Conservation (phyloP, 2,888 invertebrate species). For the Fragum fragum region DNA sequence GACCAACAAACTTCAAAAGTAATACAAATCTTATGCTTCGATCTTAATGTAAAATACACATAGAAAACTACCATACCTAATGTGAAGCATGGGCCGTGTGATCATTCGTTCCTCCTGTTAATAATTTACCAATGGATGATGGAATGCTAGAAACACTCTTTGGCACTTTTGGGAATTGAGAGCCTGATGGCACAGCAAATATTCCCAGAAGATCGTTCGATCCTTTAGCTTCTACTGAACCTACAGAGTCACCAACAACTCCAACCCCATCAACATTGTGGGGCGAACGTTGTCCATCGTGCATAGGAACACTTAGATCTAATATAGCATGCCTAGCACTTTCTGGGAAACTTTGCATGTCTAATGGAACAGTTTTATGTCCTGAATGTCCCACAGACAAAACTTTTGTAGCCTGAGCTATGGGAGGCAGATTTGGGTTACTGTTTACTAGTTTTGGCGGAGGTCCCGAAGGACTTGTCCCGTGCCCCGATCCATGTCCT, state of each 20-base stretch:
- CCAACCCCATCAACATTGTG: conserved; percentile 42
- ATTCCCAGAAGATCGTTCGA: conserved; percentile 44
- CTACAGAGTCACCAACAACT: conserved; percentile 49
- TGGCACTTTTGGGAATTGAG: conserved; percentile 46
- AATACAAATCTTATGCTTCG: too few relatives aligned
- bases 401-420: conserved; percentile 14
- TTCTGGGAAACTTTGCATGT: neutral
- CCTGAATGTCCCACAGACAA: conserved; percentile 14
- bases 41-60: too few relatives aligned
- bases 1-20: too few relatives aligned
- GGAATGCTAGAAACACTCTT: conserved; percentile 58
- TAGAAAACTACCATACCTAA: conserved; percentile 17
- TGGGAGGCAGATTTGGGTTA: conserved; percentile 1
- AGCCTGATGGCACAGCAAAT: conserved; percentile 43
- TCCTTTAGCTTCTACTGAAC: conserved; percentile 30
- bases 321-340: neutral
- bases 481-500: conserved; percentile 9
- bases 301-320: neutral
- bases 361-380: neutral
- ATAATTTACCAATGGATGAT: conserved; percentile 40
- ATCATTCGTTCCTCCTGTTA: conserved; percentile 22
- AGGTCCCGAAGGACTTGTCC: neutral
- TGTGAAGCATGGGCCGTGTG: conserved; percentile 7
- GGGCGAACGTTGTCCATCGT: neutral
- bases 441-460: neutral